Evolutionary conservation across 2,888 invertebrate genomes (phyloP), one percentile per base, ranked within the genome.

Genomic region (Acleris cristana): DNA sequence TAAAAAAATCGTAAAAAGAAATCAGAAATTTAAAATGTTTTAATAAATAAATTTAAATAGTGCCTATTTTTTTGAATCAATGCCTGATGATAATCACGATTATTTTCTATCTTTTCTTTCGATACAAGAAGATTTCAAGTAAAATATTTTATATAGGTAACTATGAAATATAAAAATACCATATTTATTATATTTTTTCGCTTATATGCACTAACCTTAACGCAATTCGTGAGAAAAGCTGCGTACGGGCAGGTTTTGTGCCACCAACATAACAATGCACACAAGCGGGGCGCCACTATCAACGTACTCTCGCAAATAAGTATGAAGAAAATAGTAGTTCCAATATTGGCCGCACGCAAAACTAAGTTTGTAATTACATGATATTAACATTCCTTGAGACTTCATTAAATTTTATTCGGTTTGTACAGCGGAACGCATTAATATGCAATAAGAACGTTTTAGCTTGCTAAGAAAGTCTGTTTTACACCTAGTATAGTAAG

Each of bases 331-430:
- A 34, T 3, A 14, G 34, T 51, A 21, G 40, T 56, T 23, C 49
- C 23, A 26, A 23, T 18, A 8, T 40, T 49, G 0, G 4, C 63
- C 51, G 16, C 48, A 8, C 5, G n/a, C 7, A 21, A 8, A 0
- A 21, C 12, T 56, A 14, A 51, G 23, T 44, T 64, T 56, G 63
- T 64, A 3, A 48, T 19, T 10, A 16, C 26, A 14, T 14, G 19
- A 19, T 45, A 62, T 62, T 62, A 62, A 54, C 48, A 62, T 62
- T 62, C 62, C 30, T 62, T 30, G 30, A 45, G 62, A 48, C n/a
- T 23, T 62, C 45, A 48, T 62, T 62, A 54, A 62, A 34, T 55
- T 63, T 63, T 34, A 63, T 55, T 63, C 48, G 19, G 48, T 55
- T 62, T 62, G n/a, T 55, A 55, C 48, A 63, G 55, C 62, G 62